phyloP scores from a whole-genome alignment of 2,113 vertebrate species.

The Penelope pileata region DNA sequence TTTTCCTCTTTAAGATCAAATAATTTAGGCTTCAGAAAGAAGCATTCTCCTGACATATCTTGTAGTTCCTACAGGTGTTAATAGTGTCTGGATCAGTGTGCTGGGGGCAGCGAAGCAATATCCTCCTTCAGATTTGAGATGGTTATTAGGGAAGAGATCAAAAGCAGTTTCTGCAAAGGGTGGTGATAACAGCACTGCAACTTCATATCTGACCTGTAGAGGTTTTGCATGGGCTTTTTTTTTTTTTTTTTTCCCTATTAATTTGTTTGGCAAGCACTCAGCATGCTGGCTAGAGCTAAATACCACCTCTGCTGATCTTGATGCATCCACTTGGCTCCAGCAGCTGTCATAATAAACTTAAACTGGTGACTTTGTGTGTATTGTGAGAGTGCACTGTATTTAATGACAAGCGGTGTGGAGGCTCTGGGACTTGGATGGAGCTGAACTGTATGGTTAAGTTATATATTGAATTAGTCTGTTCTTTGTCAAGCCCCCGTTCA shows the following conservation, averaged over 20 bases:
- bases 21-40: conserved; percentile 63
- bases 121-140: conserved; percentile 42
- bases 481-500: not conserved
- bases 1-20: conserved; percentile 64
- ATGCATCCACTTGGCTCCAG: not conserved
- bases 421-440: not conserved
- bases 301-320: not conserved
- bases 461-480: not conserved
- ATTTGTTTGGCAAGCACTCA: not conserved
- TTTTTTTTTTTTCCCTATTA: not conserved
- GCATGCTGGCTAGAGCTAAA: not conserved
- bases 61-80: conserved; percentile 65
- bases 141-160: conserved; percentile 53
- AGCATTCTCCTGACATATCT: conserved; percentile 48
- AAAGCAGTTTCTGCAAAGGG: not conserved
- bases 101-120: conserved; percentile 66
- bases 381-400: conserved; percentile 1
- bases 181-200: not conserved
- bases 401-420: not conserved
- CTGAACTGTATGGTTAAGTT: not conserved
- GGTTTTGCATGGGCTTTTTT: not conserved
- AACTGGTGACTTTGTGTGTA: not conserved
- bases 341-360: not conserved
- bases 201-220: not conserved
- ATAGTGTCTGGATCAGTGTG: conserved; percentile 63